Evolutionary conservation across 2,888 invertebrate species (phyloP), one percentile per base, ranked within the genome.

Genomic region (Myopa testacea): DNA sequence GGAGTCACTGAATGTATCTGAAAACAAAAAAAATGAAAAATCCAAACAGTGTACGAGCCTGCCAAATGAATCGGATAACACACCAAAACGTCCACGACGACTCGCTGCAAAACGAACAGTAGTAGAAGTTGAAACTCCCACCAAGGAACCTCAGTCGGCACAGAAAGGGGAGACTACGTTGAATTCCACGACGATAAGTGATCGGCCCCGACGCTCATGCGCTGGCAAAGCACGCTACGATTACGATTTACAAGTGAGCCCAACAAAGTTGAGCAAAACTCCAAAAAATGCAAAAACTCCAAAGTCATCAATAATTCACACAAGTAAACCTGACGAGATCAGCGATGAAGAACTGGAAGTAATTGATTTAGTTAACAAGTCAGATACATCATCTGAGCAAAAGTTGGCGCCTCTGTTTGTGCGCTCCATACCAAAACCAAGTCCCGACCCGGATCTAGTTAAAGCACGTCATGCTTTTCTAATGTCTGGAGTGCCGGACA

Each of bases 361-460:
- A 5, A 88, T 88, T 34, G 84, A 86, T 69, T 75, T 88, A 77
- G 88, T 88, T 77, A 82, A 76, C 34, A 87, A 86, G 78, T 58
- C 83, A 12, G 80, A 81, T 65, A 81, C 83, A 45, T 82, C 85
- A 3, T 78, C 82, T 5, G 85, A 85, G 82, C 88, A 87, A 63
- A 94, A 93, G 88, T 85, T 94, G 63, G 95, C 95, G 1, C 94
- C 95, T n/a, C 90, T 95, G 68, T 95, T 95, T 88, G 85, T 91
- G 0, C 92, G 90, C 78, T 86, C 87, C 80, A 60, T 88, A 62
- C 87, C 91, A 14, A 93, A 93, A 87, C 91, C 90, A 8, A 91
- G 91, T 85, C 85, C 91, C 19, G 93, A 93, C 89, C 90, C 91
- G 19, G 91, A 89, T 75, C 88, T 90, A 63, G 78, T 92, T 67